Evolutionary conservation across 2,113 vertebrate species (phyloP), one percentile per base, ranked within the genome.

Genomic region (Propithecus coquereli): DNA sequence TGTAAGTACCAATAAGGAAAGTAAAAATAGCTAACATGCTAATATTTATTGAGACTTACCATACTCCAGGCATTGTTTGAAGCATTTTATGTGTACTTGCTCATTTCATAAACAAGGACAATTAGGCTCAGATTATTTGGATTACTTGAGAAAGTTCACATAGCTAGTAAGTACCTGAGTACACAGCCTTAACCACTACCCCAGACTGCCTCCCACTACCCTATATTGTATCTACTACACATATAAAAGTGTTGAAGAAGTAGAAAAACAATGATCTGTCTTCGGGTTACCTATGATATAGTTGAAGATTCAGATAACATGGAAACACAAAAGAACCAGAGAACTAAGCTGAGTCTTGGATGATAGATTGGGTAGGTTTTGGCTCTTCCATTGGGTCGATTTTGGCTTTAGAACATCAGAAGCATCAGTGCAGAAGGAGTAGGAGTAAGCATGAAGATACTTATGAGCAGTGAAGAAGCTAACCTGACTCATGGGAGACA

Each of bases 31-130:
- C 16, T 95, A 91, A 52, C 30, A 81, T 65, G 11, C 20, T 87
- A 95, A 76, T 59, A 89, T 88, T 74, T 93, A 43, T 74, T 96
- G 65, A 96, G 45, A 85, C 34, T 96, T 70, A 25, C 5, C 12
- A 76, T n/a, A 30, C 83, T 6, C 10, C 32, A 90, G 32, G 59
- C 61, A 87, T n/a, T 68, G 25, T n/a, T 59, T 3, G 45, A 84
- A 81, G 22, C 13, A 65, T 71, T 85, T 83, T 65, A 47, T 8
- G 57, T 54, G 10, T 45, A 65, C 65, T 76, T 76, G 59, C 1
- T 90, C 30, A 92, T 83, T 94, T 71, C 25, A 54, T 92, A 87
- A 81, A 83, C 34, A 79, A 94, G 52, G 52, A 86, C 95, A 96
- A 79, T 86, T 85, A 87, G 18, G 12, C 32, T 6, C 27, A 92